Conservation (phyloP, 1,140 invertebrate species). For the Mycetomoellerius zeteki region DNA sequence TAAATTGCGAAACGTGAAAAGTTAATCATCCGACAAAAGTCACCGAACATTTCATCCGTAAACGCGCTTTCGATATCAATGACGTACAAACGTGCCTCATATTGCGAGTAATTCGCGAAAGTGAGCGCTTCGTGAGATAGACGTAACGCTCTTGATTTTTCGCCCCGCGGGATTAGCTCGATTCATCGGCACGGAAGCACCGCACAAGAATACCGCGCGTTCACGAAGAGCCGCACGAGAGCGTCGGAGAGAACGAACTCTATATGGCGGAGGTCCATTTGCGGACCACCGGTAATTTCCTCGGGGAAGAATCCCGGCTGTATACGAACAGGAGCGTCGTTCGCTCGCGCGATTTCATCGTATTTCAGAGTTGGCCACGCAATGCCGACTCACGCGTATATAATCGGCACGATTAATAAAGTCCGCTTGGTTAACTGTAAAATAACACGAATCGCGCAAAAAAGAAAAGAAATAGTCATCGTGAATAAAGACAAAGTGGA, state of each 20-base stretch:
- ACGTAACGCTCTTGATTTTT: conserved; percentile 54
- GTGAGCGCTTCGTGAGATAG: conserved; percentile 13
- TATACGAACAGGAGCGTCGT: conserved; percentile 40
- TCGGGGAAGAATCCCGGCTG: conserved; percentile 71
- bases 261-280: conserved; percentile 53
- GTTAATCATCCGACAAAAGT: neutral
- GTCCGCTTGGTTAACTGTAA: conserved; percentile 45
- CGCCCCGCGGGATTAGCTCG: conserved; percentile 37
- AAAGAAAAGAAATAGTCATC: neutral
- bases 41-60: neutral
- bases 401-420: conserved; percentile 68
- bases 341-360: conserved; percentile 46
- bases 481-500: conserved; percentile 22
- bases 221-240: conserved; percentile 40
- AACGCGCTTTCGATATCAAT: neutral
- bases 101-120: conserved; percentile 55
- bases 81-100: conserved; percentile 1
- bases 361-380: conserved; percentile 36
- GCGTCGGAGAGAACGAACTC: conserved; percentile 35
- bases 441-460: neutral
- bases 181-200: conserved; percentile 36
- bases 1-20: conserved; percentile 1
- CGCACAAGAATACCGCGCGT: conserved; percentile 27
- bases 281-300: conserved; percentile 72
- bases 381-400: conserved; percentile 56